These are phyloP conservation scores for Azorinus chamasolen DNA, from an alignment of 2,888 invertebrate genomes.

Conservation along the genomic window DNA sequence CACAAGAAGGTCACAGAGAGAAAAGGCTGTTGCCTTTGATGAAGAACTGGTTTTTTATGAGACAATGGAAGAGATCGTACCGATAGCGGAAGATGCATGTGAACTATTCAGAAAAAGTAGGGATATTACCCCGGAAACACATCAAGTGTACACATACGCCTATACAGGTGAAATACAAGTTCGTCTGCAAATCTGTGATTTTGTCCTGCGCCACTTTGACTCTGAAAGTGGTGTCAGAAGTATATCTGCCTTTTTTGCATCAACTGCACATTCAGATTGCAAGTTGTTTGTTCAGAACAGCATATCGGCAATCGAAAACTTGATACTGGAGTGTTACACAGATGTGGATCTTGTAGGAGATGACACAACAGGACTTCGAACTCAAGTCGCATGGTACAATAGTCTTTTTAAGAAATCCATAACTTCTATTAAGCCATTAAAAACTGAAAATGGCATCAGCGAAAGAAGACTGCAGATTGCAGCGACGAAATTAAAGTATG, in stretches of 20 bases:
- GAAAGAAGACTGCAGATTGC: constrained; percentile 49
- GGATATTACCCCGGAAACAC: constrained; percentile 54
- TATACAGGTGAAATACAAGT: constrained; percentile 66
- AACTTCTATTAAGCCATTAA: constrained; percentile 3
- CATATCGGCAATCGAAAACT: constrained; percentile 53
- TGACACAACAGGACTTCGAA: constrained; percentile 33
- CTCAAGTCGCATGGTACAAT: constrained; percentile 57
- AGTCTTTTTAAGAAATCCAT: constrained; percentile 50
- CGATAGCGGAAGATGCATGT: constrained; percentile 57
- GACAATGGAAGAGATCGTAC: constrained; percentile 41
- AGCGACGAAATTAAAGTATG: constrained; percentile 61
- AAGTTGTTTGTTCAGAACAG: constrained; percentile 58
- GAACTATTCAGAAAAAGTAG: constrained; percentile 54
- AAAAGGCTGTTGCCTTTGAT: constrained; percentile 22
- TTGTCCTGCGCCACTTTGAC: constrained; percentile 43
- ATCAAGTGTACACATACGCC: constrained; percentile 48
- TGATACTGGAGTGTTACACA: constrained; percentile 67
- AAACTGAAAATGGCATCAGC: constrained; percentile 14
- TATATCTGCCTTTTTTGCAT: constrained; percentile 20
- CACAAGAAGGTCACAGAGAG: constrained; percentile 47
- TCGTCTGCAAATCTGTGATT: constrained; percentile 65
- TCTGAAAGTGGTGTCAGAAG: constrained; percentile 25
- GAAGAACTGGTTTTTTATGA: constrained; percentile 21
- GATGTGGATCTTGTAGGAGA: constrained; percentile 48
- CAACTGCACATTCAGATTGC: constrained; percentile 18